These are phyloP conservation scores for Lamprologus tigripictilis DNA, from an alignment of 2,113 vertebrate genomes.

Conservation along the genomic window DNA sequence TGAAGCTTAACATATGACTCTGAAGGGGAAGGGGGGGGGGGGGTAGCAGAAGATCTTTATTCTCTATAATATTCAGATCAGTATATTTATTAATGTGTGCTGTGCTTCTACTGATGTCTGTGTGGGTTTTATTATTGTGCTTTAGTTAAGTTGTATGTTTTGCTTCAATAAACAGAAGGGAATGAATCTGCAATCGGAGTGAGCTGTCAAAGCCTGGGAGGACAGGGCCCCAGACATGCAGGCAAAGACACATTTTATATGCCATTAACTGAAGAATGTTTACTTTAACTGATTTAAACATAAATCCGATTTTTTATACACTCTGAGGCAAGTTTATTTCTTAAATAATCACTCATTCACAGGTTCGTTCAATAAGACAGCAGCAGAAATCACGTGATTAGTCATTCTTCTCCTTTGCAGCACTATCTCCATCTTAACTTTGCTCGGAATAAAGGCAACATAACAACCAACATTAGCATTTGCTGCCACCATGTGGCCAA, in stretches of 20 bases:
- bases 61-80: not conserved
- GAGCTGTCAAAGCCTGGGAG: not conserved
- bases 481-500: conserved; percentile 49
- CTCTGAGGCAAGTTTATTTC: not conserved
- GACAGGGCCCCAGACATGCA: not conserved
- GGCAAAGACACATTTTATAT: not conserved
- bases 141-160: not conserved
- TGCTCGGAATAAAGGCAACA: not conserved
- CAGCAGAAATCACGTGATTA: not conserved
- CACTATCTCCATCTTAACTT: not conserved
- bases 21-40: rapidly evolving
- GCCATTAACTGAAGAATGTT: not conserved
- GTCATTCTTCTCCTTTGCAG: not conserved
- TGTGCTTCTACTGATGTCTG: not conserved
- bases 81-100: not conserved
- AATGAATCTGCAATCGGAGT: not conserved
- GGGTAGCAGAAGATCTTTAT: not conserved
- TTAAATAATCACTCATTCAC: not conserved
- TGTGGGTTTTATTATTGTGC: not conserved
- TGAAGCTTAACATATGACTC: not conserved
- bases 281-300: not conserved
- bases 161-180: not conserved
- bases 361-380: not conserved
- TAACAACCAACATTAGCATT: not conserved
- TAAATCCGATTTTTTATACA: not conserved